These are phyloP conservation scores for Sprattus sprattus DNA, from an alignment of 2,113 vertebrate genomes.

Conservation along the genomic window DNA sequence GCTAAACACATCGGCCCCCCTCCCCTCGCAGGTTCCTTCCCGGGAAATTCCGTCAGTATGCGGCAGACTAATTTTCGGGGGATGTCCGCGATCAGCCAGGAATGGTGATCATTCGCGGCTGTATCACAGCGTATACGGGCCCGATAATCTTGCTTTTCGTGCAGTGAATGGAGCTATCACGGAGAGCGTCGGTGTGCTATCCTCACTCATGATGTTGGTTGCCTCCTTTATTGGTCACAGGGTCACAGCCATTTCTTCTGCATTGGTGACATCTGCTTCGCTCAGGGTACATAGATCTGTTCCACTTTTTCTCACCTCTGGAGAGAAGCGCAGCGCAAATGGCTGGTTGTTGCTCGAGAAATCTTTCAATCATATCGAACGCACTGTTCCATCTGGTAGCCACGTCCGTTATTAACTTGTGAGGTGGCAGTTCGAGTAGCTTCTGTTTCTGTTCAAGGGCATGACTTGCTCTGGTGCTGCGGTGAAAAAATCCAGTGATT, in stretches of 20 bases:
- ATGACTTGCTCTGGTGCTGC: conserved; percentile 1
- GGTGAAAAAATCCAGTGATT: conserved; percentile 33
- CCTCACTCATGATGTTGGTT: not conserved
- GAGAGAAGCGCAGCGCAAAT: conserved; percentile 29
- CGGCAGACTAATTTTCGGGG: too few relatives aligned
- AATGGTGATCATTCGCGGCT: too few relatives aligned
- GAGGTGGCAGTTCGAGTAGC: conserved; percentile 17
- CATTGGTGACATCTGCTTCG: not conserved
- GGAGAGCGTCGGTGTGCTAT: not conserved
- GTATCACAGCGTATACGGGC: too few relatives aligned
- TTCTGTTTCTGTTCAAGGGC: conserved; percentile 32
- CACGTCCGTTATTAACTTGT: conserved; percentile 33
- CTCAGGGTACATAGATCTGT: conserved; percentile 28
- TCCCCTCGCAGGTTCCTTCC: too few relatives aligned
- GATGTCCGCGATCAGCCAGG: too few relatives aligned
- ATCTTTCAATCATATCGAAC: conserved; percentile 36
- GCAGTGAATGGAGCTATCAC: too few relatives aligned
- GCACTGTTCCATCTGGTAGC: conserved; percentile 33
- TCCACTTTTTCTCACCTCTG: conserved; percentile 34
- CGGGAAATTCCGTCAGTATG: too few relatives aligned
- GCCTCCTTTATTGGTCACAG: not conserved
- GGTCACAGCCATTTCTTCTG: not conserved
- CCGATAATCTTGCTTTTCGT: too few relatives aligned
- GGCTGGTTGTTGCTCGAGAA: conserved; percentile 39
- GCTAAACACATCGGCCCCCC: too few relatives aligned